phyloP scores from a whole-genome alignment of 2,888 invertebrate species.

The Macrosiphum euphorbiae region DNA sequence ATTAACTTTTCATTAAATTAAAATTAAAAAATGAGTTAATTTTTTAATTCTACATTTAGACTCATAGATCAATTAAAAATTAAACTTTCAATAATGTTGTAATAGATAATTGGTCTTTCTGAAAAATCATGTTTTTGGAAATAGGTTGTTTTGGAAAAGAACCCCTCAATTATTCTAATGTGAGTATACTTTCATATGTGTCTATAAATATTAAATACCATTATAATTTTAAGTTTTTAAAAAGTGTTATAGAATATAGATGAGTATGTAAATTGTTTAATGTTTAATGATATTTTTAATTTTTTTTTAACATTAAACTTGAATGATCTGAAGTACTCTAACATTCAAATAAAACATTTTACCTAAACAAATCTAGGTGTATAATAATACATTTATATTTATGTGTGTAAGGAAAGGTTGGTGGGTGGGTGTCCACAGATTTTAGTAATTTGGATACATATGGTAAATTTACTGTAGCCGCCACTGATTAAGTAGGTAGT shows the following conservation, averaged over 20 bases:
- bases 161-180: constrained; percentile 31
- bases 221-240: too few relatives aligned
- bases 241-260: too few relatives aligned
- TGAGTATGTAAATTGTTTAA: too few relatives aligned
- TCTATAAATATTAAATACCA: too few relatives aligned
- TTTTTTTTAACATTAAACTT: too few relatives aligned
- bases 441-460: background rate
- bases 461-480: constrained; percentile 20
- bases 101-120: background rate
- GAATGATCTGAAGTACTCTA: background rate
- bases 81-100: background rate
- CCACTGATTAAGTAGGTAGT: too few relatives aligned
- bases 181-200: too few relatives aligned
- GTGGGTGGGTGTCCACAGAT: constrained; percentile 19
- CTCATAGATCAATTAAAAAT: background rate
- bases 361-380: background rate
- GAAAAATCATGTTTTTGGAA: background rate
- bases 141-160: background rate
- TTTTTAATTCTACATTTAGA: background rate
- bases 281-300: too few relatives aligned
- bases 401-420: constrained; percentile 15
- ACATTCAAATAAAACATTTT: background rate
- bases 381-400: constrained; percentile 12
- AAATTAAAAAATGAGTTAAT: background rate
- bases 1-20: background rate